Base-by-base conservation (phyloP, 2,797 vertebrate genomes). In the Chromobotia macracanthus region DNA sequence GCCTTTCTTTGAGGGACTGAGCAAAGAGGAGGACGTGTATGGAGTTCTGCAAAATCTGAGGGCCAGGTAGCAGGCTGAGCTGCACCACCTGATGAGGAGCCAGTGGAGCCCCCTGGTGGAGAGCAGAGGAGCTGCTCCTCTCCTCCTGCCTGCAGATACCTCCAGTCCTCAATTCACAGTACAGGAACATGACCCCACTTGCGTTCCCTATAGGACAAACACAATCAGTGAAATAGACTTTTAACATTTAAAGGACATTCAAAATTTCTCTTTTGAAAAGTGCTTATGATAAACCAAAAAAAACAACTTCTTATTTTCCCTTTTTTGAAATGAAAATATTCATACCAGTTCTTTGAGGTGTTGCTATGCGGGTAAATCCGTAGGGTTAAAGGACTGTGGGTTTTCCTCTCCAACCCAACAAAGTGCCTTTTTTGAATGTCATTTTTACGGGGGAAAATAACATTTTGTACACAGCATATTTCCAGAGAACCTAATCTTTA, bases 361-460 rank as follows among this genome's bases (percentile, higher is more conserved):
- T 89, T 92, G 94, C 95, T 95, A 95, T 95, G 94, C 95, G 95
- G 95, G 95, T 92, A 90, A 89, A 86, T 77, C 48, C 87, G 87
- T 75, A 71, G 81, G 76, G 79, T 83, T 90, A 92, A 93, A 95
- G 93, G 94, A 94, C 95, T 90, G 91, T 90, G 94, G 77, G 46
- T 91, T 94, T 92, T 90, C 87, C 93, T 94, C 94, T 95, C 94
- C 93, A 94, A 94, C 94, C 91, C 92, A 95, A 95, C 93, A 92
- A 99, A 99, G 97, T 99, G 97, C 97, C 97, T 99, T 98, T 90
- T 96, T 93, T 94, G 94, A 95, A 94, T 95, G 96, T 95, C 93
- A 91, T 96, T 98, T 98, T 95, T 96, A 96, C 89, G 92, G 86
- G 91, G 63, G 81, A 75, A 92, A 89, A 92, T 41, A 55, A 84